Evolutionary conservation across 1,140 invertebrate genomes (phyloP).

Genomic region (Octopus bimaculoides): DNA sequence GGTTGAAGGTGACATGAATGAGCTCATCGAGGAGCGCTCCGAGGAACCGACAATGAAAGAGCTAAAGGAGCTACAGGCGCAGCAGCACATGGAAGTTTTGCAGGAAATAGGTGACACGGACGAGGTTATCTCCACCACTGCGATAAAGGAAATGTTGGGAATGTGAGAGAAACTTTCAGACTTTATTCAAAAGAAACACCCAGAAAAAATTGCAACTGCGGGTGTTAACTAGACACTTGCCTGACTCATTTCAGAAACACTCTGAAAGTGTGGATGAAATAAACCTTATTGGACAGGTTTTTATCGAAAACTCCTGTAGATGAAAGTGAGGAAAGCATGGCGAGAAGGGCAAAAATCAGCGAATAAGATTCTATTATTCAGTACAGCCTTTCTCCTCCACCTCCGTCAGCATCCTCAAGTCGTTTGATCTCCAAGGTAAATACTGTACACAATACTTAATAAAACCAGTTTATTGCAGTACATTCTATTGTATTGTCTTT

Average conservation of each 20-base stretch:
- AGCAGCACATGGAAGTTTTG: not conserved
- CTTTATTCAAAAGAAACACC: not conserved
- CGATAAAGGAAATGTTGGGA: not conserved
- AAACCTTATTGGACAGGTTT: not conserved
- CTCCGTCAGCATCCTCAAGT: not conserved
- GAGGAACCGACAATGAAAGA: not conserved
- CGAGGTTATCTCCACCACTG: not conserved
- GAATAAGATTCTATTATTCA: constrained; percentile 2
- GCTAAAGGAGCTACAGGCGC: not conserved
- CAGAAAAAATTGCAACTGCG: not conserved
- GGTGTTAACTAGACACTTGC: not conserved
- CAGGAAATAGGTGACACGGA: constrained; percentile 6
- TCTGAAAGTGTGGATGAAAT: not conserved
- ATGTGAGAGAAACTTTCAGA: constrained; percentile 5
- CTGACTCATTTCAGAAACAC: not conserved
- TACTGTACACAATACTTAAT: constrained; percentile 2
- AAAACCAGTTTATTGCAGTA: not conserved
- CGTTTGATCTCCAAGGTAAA: not conserved
- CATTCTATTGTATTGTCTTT: not conserved
- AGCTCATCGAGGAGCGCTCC: not conserved
- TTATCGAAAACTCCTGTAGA: not conserved
- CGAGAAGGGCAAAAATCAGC: constrained; percentile 1
- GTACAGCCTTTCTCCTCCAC: not conserved
- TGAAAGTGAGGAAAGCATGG: not conserved
- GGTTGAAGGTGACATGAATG: constrained; percentile 1